Percentiles rank a stretch among this genome's conserved stretches.
Conservation (phyloP, 2,113 vertebrate species). For the Nothocercus julius region DNA sequence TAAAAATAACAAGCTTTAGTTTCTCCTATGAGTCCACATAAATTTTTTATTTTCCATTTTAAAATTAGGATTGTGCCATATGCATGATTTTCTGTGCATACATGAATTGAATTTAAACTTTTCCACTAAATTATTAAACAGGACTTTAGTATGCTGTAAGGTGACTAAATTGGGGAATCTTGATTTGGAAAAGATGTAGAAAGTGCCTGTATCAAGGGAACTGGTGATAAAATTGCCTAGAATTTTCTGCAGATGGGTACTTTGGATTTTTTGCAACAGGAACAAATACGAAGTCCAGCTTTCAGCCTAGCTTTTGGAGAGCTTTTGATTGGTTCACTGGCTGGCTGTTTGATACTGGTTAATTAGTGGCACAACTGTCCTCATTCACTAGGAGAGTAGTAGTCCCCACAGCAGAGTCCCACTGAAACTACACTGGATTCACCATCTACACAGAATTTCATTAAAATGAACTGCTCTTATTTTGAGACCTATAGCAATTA, state of each 20-base stretch:
- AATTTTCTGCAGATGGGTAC: neutral
- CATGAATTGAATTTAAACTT: conserved; percentile 66
- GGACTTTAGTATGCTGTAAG: conserved; percentile 18
- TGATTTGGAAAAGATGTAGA: neutral
- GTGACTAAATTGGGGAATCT: conserved; percentile 51
- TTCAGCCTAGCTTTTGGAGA: neutral
- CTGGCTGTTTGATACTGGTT: neutral
- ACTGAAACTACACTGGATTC: neutral
- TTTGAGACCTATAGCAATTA: neutral
- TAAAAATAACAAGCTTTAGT: conserved; percentile 53
- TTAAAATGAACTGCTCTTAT: neutral
- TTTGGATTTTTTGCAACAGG: neutral
- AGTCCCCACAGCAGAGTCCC: neutral
- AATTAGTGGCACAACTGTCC: neutral
- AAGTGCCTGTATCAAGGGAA: neutral
- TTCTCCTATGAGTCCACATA: conserved; percentile 47
- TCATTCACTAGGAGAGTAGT: neutral
- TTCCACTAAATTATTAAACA: conserved; percentile 65
- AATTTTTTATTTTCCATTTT: conserved; percentile 73
- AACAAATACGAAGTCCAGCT: neutral
- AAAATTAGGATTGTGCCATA: conserved; percentile 54
- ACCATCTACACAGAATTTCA: too few species aligned
- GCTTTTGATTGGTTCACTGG: neutral
- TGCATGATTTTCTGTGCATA: neutral
- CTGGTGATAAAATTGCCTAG: neutral